Evolutionary conservation across 2,797 vertebrate genomes (phyloP), one percentile per base, ranked within the genome.

Genomic region (Sebastes matsubarae): DNA sequence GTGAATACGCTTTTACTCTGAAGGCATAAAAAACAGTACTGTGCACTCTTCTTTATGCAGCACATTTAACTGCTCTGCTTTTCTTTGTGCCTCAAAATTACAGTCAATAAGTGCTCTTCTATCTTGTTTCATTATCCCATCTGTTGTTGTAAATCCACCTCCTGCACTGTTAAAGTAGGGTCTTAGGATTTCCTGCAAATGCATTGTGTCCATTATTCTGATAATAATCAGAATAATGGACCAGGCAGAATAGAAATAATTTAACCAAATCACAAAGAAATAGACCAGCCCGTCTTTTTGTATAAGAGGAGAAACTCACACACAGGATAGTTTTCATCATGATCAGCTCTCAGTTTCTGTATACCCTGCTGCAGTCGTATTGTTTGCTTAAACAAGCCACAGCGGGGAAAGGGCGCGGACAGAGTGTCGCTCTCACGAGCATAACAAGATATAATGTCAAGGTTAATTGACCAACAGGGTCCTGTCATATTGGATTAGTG

Each of bases 391-490:
- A 86, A 77, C 50, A 71, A 72, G 64, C 75, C 79, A 50, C 87
- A 73, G 87, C 14, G 32, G 81, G 79, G 38, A 82, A 80, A 89
- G 85, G 88, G 25, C 73, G 14, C 63, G 22, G 77, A 69, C 84
- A 25, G 34, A 72, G 73, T 66, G 80, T 67, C 80, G 85, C 87
- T 92, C 78, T 92, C 78, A 25, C 83, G 80, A 84, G 79, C 89
- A 82, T 93, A 94, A 93, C 91, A 88, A 91, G 93, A 92, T 91
- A 79, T 93, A 92, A 92, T 91, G 88, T 92, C 81, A 91, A 94
- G 94, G 94, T 95, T 95, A 95, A 96, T 95, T 95, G 93, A 94
- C 93, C 94, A 94, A 93, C 92, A 91, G 87, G 27, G 83, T 89
- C 85, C 85, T 93, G 91, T 93, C 94, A 91, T 86, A 92, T 92